phyloP scores from a whole-genome alignment of 2,888 invertebrate genomes.

The Orthosia gracilis region DNA sequence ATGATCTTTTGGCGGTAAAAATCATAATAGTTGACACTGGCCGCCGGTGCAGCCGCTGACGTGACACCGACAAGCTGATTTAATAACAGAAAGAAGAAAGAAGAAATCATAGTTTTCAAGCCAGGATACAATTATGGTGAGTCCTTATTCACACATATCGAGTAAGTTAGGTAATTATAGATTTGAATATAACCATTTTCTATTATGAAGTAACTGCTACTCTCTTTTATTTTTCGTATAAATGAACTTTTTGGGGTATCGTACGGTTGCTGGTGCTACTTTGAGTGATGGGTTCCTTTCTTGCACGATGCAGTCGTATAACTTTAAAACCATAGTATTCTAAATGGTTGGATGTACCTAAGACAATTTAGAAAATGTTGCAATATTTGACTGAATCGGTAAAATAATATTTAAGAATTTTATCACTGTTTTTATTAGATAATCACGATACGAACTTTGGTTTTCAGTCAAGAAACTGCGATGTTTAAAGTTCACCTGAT shows the following conservation, averaged over 20 bases:
- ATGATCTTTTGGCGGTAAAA: conserved; percentile 89
- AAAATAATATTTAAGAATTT: not conserved
- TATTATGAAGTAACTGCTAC: not conserved
- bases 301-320: not conserved
- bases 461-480: conserved; percentile 10
- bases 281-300: not conserved
- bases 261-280: no score
- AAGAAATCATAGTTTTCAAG: not conserved
- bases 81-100: not conserved
- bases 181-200: not conserved
- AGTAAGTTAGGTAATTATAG: not conserved
- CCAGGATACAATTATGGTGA: conserved; percentile 38
- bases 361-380: not conserved
- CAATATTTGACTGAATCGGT: conserved; percentile 1
- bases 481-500: conserved; percentile 7
- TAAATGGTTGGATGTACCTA: no score
- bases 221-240: no score
- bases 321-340: not conserved
- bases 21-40: conserved; percentile 80
- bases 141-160: conserved; percentile 12
- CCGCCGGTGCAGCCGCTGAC: conserved; percentile 76
- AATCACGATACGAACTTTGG: conserved; percentile 9
- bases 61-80: conserved; percentile 29
- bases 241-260: not conserved
- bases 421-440: conserved; percentile 7